A percentile compares a stretch with the other conserved stretches of the same genome.
phyloP scores from a whole-genome alignment of 2,888 invertebrate species.

The Cryptops parisi region DNA sequence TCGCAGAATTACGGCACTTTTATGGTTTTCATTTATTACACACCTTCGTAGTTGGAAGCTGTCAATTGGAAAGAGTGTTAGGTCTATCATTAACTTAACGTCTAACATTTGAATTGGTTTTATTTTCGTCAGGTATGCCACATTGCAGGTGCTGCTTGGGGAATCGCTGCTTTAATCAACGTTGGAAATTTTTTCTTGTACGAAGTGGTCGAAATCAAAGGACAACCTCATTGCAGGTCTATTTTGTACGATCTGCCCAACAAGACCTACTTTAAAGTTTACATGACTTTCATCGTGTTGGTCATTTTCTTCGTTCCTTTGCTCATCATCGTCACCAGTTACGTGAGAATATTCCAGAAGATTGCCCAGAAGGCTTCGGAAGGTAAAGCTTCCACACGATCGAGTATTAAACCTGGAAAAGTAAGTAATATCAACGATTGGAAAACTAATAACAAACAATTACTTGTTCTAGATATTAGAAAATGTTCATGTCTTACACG shows the following conservation, averaged over 20 bases:
- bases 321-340: constrained; percentile 27
- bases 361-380: constrained; percentile 28
- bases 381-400: constrained; percentile 21
- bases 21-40: no score
- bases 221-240: constrained; percentile 26
- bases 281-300: constrained; percentile 25
- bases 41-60: no score
- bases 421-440: constrained; percentile 13
- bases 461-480: no score
- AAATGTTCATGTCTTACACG: no score
- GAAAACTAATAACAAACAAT: no score
- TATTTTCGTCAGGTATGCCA: constrained; percentile 23
- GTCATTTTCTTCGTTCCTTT: constrained; percentile 29
- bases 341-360: constrained; percentile 29
- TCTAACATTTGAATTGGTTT: not conserved
- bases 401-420: constrained; percentile 26
- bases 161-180: constrained; percentile 24
- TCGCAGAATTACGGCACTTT: no score
- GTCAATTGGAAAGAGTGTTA: no score
- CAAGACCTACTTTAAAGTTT: constrained; percentile 25
- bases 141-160: constrained; percentile 27
- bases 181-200: constrained; percentile 27
- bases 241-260: constrained; percentile 25
- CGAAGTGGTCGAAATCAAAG: constrained; percentile 21
- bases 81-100: no score